Evolutionary conservation across 2,113 vertebrate species (phyloP), one percentile per base, ranked within the genome.

Genomic region (Xenotilapia flavipinnis): DNA sequence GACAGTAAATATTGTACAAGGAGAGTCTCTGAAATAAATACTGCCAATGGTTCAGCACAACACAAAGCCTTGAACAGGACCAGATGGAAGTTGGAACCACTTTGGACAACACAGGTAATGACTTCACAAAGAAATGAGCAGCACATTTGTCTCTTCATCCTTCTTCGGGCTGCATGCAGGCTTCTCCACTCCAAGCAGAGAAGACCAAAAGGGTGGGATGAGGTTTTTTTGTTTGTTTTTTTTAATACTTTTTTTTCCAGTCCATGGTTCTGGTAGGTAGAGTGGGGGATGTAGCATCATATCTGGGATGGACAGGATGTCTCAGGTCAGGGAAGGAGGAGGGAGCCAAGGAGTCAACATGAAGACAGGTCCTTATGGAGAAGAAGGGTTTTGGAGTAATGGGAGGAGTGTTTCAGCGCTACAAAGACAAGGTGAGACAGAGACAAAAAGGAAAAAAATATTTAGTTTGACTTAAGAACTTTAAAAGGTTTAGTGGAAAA

Each of bases 321-420:
- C 93, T 95, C 23, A 87, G 93, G 86, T 94, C 91, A 85, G 93
- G 91, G 65, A 75, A 89, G 91, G 92, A 93, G 86, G 89, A 93
- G 86, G 94, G 90, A 89, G 89, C 92, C 85, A 7, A 84, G 92
- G 93, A 90, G 90, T 94, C 93, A 87, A 95, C 91, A 92, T 90
- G 91, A 87, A 94, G 92, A 93, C 90, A 77, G 93, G 85, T 93
- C 94, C 95, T 95, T 93, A 95, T 89, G 95, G 86, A 93, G 93
- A 89, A 90, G 82, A 90, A 33, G 86, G 94, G 89, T 84, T 47
- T 93, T 89, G 95, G 89, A 91, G 92, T 92, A 89, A 95, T 94
- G 93, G 88, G 60, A 88, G 87, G 92, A 93, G 92, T 60, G 90
- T 92, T 90, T 96, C 95, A 97, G 93, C 95, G 95, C 95, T 96